Conservation (phyloP, 2,888 invertebrate genomes). For the Pharmacophagus antenor region DNA sequence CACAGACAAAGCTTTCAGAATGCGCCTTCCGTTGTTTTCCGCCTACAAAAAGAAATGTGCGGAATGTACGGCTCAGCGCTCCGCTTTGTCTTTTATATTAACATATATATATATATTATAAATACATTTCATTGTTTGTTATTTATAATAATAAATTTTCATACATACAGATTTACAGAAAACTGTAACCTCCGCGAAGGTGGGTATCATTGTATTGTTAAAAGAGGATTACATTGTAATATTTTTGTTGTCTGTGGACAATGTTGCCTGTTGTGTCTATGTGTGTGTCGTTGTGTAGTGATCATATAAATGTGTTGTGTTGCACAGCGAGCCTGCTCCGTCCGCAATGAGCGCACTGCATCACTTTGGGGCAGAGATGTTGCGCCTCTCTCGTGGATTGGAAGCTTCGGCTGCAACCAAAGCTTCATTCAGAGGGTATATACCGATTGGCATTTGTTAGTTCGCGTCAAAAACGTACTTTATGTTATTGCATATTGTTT, state of each 20-base stretch:
- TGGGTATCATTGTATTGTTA: not conserved
- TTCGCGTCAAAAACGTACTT: conserved; percentile 33
- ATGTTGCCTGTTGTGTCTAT: conserved; percentile 34
- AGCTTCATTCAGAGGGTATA: conserved; percentile 74
- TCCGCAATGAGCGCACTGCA: conserved; percentile 92
- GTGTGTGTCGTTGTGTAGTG: conserved; percentile 56
- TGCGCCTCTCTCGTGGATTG: conserved; percentile 89
- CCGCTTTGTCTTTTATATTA: conserved; percentile 1
- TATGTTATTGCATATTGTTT: conserved; percentile 7
- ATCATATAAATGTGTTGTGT: conserved; percentile 70
- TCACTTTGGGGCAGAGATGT: conserved; percentile 93
- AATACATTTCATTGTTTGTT: not conserved
- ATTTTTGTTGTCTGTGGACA: conserved; percentile 10
- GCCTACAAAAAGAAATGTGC: conserved; percentile 14
- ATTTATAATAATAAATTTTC: not conserved
- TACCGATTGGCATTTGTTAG: conserved; percentile 63
- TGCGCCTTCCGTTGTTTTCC: conserved; percentile 17
- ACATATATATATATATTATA: not conserved
- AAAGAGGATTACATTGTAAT: not conserved
- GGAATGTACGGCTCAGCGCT: not conserved
- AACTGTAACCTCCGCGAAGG: not conserved
- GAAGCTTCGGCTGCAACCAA: conserved; percentile 84
- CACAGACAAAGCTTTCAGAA: conserved; percentile 22
- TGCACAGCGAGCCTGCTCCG: conserved; percentile 87
- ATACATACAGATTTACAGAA: not conserved